These are phyloP conservation scores for Neocloeon triangulifer DNA, from an alignment of 1,140 invertebrate genomes.

Conservation along the genomic window DNA sequence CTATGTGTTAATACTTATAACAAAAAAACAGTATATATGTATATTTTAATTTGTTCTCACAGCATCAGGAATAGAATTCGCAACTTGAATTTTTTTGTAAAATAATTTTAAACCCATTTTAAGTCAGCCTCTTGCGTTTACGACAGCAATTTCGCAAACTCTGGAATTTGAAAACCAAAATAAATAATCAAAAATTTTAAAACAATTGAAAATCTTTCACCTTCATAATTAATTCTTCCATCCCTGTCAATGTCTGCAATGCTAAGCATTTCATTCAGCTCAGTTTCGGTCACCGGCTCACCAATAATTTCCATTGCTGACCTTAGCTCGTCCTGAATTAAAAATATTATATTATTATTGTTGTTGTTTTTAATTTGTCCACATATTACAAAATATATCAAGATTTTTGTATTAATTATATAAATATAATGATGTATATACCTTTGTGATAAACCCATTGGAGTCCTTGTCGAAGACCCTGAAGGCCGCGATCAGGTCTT, in stretches of 20 bases:
- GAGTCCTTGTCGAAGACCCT: conserved; percentile 52
- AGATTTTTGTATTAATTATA: background rate
- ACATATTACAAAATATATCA: background rate
- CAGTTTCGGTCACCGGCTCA: conserved; percentile 42
- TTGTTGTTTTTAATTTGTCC: too few relatives aligned
- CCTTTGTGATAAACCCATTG: conserved; percentile 45
- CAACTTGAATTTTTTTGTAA: too few relatives aligned
- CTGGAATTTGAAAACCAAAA: conserved; percentile 17
- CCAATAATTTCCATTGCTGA: conserved; percentile 55
- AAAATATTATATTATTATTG: background rate
- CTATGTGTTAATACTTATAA: too few relatives aligned
- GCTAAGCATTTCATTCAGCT: conserved; percentile 42
- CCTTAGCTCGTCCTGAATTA: conserved; percentile 39
- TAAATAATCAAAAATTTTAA: too few relatives aligned
- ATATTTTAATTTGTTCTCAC: too few relatives aligned
- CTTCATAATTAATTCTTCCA: conserved; percentile 56
- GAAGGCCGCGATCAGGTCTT: conserved; percentile 50
- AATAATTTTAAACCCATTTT: too few relatives aligned
- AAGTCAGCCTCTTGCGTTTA: too few relatives aligned
- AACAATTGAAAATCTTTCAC: conserved; percentile 16
- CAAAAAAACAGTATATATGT: too few relatives aligned
- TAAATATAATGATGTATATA: conserved; percentile 8
- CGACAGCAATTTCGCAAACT: conserved; percentile 35
- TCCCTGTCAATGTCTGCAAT: conserved; percentile 51
- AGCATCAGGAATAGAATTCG: too few relatives aligned